A percentile compares a stretch with the other conserved stretches of the same genome.
phyloP scores from a whole-genome alignment of 64 coral and sea anemone species.

The Montipora foliosa region DNA sequence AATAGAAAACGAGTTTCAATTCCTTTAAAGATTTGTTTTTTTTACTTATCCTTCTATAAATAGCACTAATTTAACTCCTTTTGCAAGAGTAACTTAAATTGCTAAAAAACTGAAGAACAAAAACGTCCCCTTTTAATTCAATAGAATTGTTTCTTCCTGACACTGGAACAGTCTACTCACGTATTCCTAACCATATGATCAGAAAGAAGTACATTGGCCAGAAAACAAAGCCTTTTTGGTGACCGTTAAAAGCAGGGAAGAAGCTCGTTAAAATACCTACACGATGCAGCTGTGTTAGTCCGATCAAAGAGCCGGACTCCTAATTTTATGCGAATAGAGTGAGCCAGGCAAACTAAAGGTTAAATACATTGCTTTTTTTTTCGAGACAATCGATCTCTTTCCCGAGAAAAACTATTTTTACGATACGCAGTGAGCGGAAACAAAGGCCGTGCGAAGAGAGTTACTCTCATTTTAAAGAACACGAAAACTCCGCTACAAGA shows the following conservation, averaged over 20 bases:
- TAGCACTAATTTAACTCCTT: conserved; percentile 13
- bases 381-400: neutral
- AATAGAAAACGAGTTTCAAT: neutral
- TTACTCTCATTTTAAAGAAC: neutral
- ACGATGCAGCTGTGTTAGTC: neutral
- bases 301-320: neutral
- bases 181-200: neutral
- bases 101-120: conserved; percentile 6
- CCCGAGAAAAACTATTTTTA: neutral
- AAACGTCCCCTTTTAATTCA: conserved; percentile 8
- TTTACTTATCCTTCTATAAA: conserved; percentile 6
- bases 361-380: neutral
- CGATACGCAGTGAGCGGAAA: neutral
- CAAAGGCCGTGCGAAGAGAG: neutral
- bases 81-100: neutral
- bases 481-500: neutral
- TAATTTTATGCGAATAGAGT: neutral
- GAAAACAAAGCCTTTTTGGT: neutral
- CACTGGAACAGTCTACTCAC: neutral
- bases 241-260: neutral
- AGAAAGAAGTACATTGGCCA: neutral
- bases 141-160: neutral
- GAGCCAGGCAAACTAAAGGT: neutral
- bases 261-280: conserved; percentile 5
- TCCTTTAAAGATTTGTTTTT: neutral